A percentile compares a stretch with the other conserved stretches of the same genome.
phyloP scores from a whole-genome alignment of 2,113 vertebrate genomes.

The Platysteira castanea region DNA sequence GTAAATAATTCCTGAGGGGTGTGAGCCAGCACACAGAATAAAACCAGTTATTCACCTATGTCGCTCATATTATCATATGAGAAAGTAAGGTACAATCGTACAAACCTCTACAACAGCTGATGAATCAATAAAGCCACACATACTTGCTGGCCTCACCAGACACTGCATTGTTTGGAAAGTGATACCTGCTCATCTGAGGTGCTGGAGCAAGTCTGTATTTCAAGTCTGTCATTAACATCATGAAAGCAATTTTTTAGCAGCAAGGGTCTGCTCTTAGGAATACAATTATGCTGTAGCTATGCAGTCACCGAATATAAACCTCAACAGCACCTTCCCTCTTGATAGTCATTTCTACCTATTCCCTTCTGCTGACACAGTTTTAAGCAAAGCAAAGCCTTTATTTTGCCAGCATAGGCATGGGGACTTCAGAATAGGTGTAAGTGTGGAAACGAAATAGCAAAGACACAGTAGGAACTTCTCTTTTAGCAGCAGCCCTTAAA shows the following conservation, averaged over 20 bases:
- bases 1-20: neutral
- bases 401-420: accelerated
- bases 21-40: neutral
- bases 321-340: neutral
- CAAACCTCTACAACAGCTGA: neutral
- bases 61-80: neutral
- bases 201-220: neutral
- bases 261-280: neutral
- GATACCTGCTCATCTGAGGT: neutral
- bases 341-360: neutral
- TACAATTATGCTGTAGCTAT: neutral
- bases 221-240: neutral
- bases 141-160: neutral
- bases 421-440: neutral
- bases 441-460: neutral
- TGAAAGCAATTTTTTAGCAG: neutral
- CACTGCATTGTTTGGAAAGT: neutral
- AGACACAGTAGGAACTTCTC: neutral
- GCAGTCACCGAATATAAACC: neutral
- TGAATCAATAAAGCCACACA: neutral
- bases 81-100: neutral
- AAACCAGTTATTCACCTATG: neutral
- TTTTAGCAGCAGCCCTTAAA: neutral
- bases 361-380: neutral
- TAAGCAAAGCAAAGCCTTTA: neutral